phyloP scores from a whole-genome alignment of 1,140 invertebrate genomes.

The Drosophila yakuba region DNA sequence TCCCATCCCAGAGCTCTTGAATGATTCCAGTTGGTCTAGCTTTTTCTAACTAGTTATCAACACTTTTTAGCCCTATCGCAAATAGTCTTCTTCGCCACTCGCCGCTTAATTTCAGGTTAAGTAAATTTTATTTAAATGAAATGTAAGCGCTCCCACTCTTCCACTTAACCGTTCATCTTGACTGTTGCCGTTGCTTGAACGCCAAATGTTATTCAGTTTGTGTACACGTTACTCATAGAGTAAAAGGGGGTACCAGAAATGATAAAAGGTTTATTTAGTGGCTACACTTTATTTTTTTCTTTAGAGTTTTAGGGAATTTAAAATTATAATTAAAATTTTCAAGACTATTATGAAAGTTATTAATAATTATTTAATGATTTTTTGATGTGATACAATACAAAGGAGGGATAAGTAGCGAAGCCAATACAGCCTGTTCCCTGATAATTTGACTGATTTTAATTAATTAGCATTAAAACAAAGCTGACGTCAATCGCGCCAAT shows the following conservation, averaged over 20 bases:
- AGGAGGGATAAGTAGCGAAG: neutral
- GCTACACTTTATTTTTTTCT: too few relatives aligned
- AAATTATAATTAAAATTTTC: too few relatives aligned
- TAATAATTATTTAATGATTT: neutral
- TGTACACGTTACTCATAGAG: too few relatives aligned
- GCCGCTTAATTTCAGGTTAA: conserved; percentile 66
- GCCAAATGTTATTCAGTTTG: conserved; percentile 72
- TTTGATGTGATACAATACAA: neutral
- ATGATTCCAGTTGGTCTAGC: conserved; percentile 34
- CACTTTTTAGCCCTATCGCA: conserved; percentile 70
- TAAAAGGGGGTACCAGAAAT: too few relatives aligned
- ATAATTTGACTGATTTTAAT: conserved; percentile 81
- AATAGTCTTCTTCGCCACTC: conserved; percentile 26
- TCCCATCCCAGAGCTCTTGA: conserved; percentile 27
- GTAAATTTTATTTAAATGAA: conserved; percentile 82
- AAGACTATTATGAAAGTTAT: neutral
- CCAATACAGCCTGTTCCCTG: conserved; percentile 32
- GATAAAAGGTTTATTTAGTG: too few relatives aligned
- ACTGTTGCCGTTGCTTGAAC: conserved; percentile 34
- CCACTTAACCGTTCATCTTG: conserved; percentile 8
- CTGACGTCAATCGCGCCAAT: conserved; percentile 67
- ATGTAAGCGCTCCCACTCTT: conserved; percentile 52
- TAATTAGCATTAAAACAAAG: conserved; percentile 80
- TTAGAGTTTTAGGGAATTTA: too few relatives aligned
- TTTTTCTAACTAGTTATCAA: conserved; percentile 71